Evolutionary conservation across 2,797 vertebrate species (phyloP).

Genomic region (Chaetodon trifasciatus): DNA sequence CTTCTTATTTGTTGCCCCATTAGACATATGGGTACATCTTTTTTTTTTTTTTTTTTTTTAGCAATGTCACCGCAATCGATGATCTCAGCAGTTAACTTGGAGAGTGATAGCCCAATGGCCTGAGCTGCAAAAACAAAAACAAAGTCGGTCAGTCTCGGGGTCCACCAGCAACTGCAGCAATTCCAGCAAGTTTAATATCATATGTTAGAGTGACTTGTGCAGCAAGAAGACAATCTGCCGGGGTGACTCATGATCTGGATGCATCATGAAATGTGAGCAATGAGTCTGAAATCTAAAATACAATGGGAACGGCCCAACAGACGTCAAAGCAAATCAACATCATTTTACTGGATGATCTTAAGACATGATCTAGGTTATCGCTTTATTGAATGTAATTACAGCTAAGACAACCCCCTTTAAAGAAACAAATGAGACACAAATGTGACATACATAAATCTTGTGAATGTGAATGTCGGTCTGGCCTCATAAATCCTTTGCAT

Average conservation of each 20-base stretch:
- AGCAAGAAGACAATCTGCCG: neutral
- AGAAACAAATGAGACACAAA: conserved; percentile 40
- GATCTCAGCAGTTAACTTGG: neutral
- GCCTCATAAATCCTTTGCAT: conserved; percentile 40
- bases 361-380: conserved; percentile 3
- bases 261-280: conserved; percentile 3
- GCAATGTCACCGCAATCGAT: too few species aligned
- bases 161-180: neutral
- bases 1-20: too few species aligned
- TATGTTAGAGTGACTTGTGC: neutral
- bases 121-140: neutral
- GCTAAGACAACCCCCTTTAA: neutral
- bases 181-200: neutral
- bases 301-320: neutral
- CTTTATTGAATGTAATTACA: conserved; percentile 14
- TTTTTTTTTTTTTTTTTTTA: too few species aligned
- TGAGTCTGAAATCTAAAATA: neutral
- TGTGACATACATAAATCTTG: conserved; percentile 20
- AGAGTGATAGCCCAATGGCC: neutral
- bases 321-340: conserved; percentile 26
- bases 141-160: too few species aligned
- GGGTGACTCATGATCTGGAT: neutral
- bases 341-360: conserved; percentile 24
- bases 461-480: neutral
- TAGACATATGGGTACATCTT: too few species aligned